A percentile compares a stretch with the other conserved stretches of the same genome.
These are phyloP conservation scores for Sciurus carolinensis DNA, from an alignment of 2,797 vertebrate species.

Conservation along the genomic window DNA sequence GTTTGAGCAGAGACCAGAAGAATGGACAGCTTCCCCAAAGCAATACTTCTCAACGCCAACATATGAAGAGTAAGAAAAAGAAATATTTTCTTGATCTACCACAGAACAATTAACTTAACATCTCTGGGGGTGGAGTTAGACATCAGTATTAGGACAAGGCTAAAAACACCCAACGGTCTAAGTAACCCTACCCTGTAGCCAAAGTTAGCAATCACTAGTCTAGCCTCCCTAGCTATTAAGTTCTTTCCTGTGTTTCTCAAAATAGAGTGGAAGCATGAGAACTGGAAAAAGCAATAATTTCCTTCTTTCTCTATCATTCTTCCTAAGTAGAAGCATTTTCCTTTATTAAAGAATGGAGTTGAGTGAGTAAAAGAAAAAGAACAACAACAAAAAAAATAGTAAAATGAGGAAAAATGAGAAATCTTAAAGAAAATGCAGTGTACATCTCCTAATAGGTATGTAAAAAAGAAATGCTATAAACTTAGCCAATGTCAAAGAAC, in stretches of 20 bases:
- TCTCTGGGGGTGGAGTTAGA: not conserved
- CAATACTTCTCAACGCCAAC: not conserved
- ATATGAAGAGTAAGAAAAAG: not conserved
- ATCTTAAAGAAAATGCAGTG: not conserved
- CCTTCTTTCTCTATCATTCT: not conserved
- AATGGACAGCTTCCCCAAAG: constrained; percentile 13
- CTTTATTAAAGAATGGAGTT: not conserved
- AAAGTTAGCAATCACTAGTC: not conserved
- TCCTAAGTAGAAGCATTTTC: not conserved
- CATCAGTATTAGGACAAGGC: not conserved
- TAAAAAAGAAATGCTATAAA: not conserved
- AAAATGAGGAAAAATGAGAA: not conserved
- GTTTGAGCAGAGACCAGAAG: not conserved
- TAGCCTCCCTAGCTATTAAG: not conserved
- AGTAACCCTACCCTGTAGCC: not conserved
- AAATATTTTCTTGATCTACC: not conserved
- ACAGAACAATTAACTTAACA: not conserved
- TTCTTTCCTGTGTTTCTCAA: not conserved
- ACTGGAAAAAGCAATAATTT: not conserved
- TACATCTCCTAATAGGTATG: not conserved
- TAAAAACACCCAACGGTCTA: not conserved
- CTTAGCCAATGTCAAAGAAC: not conserved
- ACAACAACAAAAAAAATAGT: not conserved
- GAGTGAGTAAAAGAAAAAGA: not conserved
- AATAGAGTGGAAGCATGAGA: not conserved